Conservation (phyloP, 2,113 vertebrate genomes). For the Ageneiosus marmoratus region DNA sequence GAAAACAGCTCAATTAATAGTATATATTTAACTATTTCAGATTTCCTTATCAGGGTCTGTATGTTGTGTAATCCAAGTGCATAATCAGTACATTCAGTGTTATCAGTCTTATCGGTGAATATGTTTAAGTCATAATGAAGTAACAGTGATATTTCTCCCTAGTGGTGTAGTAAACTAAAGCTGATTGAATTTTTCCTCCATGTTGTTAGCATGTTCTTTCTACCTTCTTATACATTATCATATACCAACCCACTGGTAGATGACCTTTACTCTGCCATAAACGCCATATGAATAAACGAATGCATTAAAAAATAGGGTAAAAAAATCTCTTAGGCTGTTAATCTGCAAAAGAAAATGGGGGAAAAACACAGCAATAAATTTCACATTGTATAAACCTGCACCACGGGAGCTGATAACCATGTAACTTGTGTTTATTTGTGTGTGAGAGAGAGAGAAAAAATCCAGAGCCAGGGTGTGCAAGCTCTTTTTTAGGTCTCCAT, state of each 20-base stretch:
- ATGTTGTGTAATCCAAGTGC: background rate
- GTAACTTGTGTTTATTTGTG: constrained; percentile 2
- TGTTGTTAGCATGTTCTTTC: background rate
- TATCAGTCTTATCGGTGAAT: background rate
- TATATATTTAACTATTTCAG: background rate
- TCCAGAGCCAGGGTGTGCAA: background rate
- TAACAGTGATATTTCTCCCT: background rate
- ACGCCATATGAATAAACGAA: background rate
- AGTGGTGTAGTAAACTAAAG: background rate
- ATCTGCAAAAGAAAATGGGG: constrained; percentile 21
- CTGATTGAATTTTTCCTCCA: background rate
- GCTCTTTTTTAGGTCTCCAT: constrained; percentile 35
- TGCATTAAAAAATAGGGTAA: background rate
- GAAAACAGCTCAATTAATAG: background rate
- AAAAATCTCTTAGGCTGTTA: background rate
- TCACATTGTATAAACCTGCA: constrained; percentile 19
- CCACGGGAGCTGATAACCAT: background rate
- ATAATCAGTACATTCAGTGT: background rate
- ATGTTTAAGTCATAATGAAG: background rate
- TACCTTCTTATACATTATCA: background rate
- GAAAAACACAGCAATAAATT: constrained; percentile 24
- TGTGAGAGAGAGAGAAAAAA: background rate
- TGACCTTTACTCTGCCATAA: background rate
- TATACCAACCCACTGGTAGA: background rate
- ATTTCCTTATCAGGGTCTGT: background rate